Evolutionary conservation across 2,888 invertebrate species (phyloP), one percentile per base, ranked within the genome.

Genomic region (Hypolimnas misippus): DNA sequence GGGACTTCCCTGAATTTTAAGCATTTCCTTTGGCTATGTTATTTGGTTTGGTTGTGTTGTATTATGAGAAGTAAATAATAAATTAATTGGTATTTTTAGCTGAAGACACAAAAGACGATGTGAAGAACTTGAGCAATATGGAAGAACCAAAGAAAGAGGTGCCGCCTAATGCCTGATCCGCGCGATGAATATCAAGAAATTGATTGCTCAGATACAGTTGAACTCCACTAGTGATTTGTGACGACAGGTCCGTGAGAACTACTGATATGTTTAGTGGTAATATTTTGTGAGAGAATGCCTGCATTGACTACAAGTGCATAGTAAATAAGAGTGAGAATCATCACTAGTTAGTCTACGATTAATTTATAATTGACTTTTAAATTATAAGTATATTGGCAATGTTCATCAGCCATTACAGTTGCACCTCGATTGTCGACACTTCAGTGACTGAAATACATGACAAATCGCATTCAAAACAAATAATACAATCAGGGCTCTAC

Each of bases 101-200:
- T 87, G 95, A 95, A 75, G 94, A 94, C 75, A 87, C 93, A 61
- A 93, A 95, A 79, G 94, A 95, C 63, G 95, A 95, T 52, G 81
- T 91, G 53, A 93, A 94, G 71, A 93, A 92, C 60, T 71, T 87
- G 75, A 80, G 82, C 73, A 92, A 89, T 74, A 89, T 89, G 73
- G 95, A 95, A 71, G 95, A 95, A 77, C 86, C 93, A 74, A 95
- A 95, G 87, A 95, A 95, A 81, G 95, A 95, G 46, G 82, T 93
- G 57, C 88, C 93, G 56, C 89, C 94, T 69, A 94, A 94, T 87
- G 95, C 95, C 87, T 95, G 95, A 95, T 90, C 76, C 75, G 75
- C 33, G 63, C 62, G 61, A 25, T 68, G 56, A 59, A 38, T 44
- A 29, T 52, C 10, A 16, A 29, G 12, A 35, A 19, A 29, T 52